Conservation (phyloP, 2,888 invertebrate genomes). For the Pterostichus madidus region DNA sequence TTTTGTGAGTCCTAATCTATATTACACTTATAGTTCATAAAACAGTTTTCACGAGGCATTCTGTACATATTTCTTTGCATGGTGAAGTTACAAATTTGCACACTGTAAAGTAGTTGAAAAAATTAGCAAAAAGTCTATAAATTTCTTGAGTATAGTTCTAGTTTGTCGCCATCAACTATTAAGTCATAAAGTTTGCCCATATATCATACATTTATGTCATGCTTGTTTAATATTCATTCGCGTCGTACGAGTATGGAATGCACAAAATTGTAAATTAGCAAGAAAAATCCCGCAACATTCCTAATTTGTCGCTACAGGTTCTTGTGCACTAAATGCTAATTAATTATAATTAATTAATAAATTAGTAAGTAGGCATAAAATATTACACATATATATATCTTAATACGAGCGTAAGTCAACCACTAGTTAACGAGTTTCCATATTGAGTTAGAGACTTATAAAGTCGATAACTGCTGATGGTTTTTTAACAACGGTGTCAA, state of each 20-base stretch:
- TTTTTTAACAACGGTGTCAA: too few species aligned
- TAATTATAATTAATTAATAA: constrained; percentile 33
- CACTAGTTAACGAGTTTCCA: constrained; percentile 14
- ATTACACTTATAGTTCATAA: too few species aligned
- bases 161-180: constrained; percentile 17
- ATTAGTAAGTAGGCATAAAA: constrained; percentile 48
- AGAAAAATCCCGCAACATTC: not conserved
- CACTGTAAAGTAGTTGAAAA: too few species aligned
- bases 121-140: too few species aligned
- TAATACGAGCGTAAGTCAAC: not conserved
- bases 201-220: constrained; percentile 22
- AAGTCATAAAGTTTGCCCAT: constrained; percentile 27
- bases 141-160: not conserved
- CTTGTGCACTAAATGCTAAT: constrained; percentile 35
- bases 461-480: not conserved
- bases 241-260: constrained; percentile 1
- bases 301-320: constrained; percentile 26
- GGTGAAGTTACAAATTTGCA: too few species aligned
- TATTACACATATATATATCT: constrained; percentile 22
- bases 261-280: constrained; percentile 26
- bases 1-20: too few species aligned
- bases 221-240: constrained; percentile 20
- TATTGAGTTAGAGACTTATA: constrained; percentile 2
- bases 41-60: too few species aligned
- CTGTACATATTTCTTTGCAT: too few species aligned